Evolutionary conservation across 2,888 invertebrate genomes (phyloP).

Genomic region (Diloba caeruleocephala): DNA sequence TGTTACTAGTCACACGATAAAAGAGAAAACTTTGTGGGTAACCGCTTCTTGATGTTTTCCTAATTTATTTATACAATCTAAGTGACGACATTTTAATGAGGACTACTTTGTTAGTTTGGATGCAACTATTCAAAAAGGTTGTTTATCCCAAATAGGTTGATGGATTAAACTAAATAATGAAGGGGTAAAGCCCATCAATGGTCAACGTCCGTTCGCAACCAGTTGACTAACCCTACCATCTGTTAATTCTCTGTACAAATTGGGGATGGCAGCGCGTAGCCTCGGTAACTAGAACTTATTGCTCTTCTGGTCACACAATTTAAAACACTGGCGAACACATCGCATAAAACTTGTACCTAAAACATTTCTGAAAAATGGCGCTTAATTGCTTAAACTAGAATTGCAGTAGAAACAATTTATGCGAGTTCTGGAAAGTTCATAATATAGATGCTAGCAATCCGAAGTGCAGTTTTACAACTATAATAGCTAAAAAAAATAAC

Average conservation of each 20-base stretch:
- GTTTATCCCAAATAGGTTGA: slow-evolving; percentile 36
- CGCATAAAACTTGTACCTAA: slow-evolving; percentile 18
- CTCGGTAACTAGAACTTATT: slow-evolving; percentile 30
- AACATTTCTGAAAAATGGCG: slow-evolving; percentile 10
- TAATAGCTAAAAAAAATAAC: slow-evolving; percentile 9
- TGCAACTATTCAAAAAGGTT: slow-evolving; percentile 20
- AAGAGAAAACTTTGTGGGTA: too few relatives aligned
- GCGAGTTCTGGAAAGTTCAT: slow-evolving; percentile 9
- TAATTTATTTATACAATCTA: too few relatives aligned
- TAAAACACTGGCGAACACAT: slow-evolving; percentile 12
- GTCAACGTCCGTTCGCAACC: slow-evolving; percentile 33
- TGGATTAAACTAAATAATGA: slow-evolving; percentile 50
- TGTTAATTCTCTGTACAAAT: slow-evolving; percentile 41
- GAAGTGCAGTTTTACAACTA: slow-evolving; percentile 7
- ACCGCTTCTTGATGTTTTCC: too few relatives aligned
- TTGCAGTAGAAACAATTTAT: slow-evolving; percentile 14
- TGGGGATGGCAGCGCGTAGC: slow-evolving; percentile 17
- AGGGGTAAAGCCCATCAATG: slow-evolving; percentile 36
- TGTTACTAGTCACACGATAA: too few relatives aligned
- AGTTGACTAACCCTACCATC: slow-evolving; percentile 32
- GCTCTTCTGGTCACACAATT: slow-evolving; percentile 19
- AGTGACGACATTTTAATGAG: too few relatives aligned
- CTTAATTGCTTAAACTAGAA: slow-evolving; percentile 21
- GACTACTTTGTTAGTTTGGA: slow-evolving; percentile 1
- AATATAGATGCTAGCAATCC: background rate